These are phyloP conservation scores for Lordiphosa stackelbergi DNA, from an alignment of 1,140 invertebrate species.

Conservation along the genomic window DNA sequence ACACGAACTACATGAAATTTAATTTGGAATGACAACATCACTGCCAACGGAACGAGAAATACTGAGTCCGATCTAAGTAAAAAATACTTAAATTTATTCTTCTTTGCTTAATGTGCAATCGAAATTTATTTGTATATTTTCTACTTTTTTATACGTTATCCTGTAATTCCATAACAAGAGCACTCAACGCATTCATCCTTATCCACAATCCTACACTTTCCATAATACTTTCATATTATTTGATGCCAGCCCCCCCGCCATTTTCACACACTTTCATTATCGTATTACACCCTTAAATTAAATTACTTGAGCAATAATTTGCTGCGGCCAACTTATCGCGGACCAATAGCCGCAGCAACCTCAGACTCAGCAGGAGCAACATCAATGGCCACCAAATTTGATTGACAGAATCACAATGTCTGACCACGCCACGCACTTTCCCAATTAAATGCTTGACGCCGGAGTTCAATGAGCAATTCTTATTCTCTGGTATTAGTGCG, in stretches of 20 bases:
- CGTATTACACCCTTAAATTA: constrained; percentile 33
- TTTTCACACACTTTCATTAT: constrained; percentile 10
- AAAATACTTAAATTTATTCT: too few species aligned
- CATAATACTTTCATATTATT: constrained; percentile 3
- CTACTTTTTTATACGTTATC: too few species aligned
- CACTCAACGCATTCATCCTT: neutral
- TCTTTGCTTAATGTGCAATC: too few species aligned
- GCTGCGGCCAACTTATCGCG: constrained; percentile 22
- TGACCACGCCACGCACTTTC: constrained; percentile 24
- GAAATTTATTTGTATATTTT: too few species aligned
- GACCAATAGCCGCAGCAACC: constrained; percentile 18
- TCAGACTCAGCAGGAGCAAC: constrained; percentile 7
- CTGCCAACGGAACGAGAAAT: too few species aligned
- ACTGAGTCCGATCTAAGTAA: too few species aligned
- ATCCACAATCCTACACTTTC: neutral
- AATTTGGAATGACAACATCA: too few species aligned
- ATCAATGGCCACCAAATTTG: constrained; percentile 46
- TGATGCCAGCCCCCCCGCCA: neutral
- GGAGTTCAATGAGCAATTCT: constrained; percentile 68
- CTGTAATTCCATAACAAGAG: too few species aligned
- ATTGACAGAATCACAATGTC: constrained; percentile 59
- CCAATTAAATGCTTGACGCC: constrained; percentile 64
- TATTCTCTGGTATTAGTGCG: constrained; percentile 17
- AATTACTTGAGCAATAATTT: constrained; percentile 54
- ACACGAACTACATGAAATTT: too few species aligned